Evolutionary conservation across 2,888 invertebrate genomes (phyloP).

Genomic region (Drepana falcataria): DNA sequence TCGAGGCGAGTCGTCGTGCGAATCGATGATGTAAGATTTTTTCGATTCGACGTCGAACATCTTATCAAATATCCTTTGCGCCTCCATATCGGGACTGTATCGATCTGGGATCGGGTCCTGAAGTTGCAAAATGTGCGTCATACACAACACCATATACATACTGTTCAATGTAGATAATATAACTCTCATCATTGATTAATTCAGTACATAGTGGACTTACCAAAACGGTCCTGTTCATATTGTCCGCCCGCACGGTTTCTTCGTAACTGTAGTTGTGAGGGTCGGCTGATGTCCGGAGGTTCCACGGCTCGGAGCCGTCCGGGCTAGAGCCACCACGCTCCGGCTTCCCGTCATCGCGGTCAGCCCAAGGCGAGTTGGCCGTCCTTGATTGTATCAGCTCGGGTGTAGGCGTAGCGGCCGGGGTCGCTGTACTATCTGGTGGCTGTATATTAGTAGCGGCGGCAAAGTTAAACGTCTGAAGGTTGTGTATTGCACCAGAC

Average conservation of each 20-base stretch:
- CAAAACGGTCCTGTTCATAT: conserved; percentile 66
- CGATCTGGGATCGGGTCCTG: conserved; percentile 76
- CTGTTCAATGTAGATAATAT: conserved; percentile 8
- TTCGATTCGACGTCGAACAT: conserved; percentile 77
- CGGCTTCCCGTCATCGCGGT: conserved; percentile 53
- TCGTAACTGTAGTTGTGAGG: conserved; percentile 64
- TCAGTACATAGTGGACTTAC: conserved; percentile 40
- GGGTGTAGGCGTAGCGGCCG: conserved; percentile 48
- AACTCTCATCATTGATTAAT: conserved; percentile 5
- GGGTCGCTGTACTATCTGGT: conserved; percentile 55
- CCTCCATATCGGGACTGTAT: conserved; percentile 78
- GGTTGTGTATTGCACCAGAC: conserved; percentile 63
- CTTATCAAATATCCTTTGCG: conserved; percentile 78
- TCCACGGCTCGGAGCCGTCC: conserved; percentile 65
- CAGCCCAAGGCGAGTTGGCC: conserved; percentile 58
- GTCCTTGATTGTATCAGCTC: conserved; percentile 60
- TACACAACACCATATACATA: conserved; percentile 28
- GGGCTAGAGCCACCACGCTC: conserved; percentile 54
- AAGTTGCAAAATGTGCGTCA: conserved; percentile 68
- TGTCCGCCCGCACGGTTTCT: conserved; percentile 61
- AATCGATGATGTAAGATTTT: conserved; percentile 65
- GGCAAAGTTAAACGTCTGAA: conserved; percentile 61
- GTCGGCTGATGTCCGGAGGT: conserved; percentile 50
- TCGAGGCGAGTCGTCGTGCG: conserved; percentile 66
- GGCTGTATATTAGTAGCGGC: conserved; percentile 47